Percentiles rank a stretch among this genome's conserved stretches.
Evolutionary conservation across 2,113 vertebrate genomes (phyloP).

Genomic region (Upupa epops): DNA sequence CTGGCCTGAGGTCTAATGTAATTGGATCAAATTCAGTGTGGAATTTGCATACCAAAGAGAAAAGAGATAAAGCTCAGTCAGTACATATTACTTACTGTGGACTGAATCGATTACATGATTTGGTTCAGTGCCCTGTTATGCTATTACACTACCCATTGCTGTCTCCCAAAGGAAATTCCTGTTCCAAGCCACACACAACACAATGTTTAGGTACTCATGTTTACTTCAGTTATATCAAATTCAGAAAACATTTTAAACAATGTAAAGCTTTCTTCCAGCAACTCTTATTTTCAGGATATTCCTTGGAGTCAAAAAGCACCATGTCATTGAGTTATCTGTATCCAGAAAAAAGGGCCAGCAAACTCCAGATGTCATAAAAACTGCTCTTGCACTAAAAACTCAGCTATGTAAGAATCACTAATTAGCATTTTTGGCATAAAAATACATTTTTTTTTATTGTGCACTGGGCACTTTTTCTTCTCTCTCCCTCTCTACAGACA

Average conservation of each 20-base stretch:
- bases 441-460: neutral
- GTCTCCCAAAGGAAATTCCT: neutral
- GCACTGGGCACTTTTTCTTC: neutral
- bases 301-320: neutral
- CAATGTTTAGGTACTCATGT: neutral
- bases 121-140: neutral
- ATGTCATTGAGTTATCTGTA: neutral
- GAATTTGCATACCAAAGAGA: neutral
- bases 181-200: neutral
- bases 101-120: neutral
- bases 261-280: neutral
- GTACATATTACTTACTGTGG: slow-evolving; percentile 14
- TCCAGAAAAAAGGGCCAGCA: neutral
- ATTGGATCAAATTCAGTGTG: slow-evolving; percentile 9
- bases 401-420: neutral
- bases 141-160: neutral
- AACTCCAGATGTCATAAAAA: neutral
- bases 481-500: neutral
- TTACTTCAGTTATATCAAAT: neutral
- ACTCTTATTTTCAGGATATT: neutral
- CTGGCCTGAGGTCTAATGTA: neutral
- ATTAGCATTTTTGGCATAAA: neutral
- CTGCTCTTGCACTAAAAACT: neutral
- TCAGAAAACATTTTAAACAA: neutral
- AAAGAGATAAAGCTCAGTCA: neutral